Evolutionary conservation across 2,113 vertebrate genomes (phyloP).

Genomic region (Protobothrops mucrosquamatus): DNA sequence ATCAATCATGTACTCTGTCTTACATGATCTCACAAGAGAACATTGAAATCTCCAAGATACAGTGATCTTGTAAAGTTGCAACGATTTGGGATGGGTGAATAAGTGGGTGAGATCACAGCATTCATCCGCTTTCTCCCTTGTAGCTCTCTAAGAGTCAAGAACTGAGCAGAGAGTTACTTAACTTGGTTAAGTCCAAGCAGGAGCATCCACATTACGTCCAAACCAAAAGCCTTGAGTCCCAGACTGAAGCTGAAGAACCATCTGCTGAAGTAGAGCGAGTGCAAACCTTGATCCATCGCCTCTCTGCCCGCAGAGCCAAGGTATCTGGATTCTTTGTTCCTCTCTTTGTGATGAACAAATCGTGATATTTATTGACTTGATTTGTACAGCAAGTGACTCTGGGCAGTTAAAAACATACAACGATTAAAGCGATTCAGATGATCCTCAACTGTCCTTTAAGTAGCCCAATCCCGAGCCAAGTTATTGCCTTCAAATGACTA

Average conservation of each 20-base stretch:
- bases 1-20: too few species aligned
- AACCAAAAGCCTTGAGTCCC: slow-evolving; percentile 37
- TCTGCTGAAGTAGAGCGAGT: slow-evolving; percentile 55
- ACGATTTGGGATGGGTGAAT: background rate
- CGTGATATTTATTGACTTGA: background rate
- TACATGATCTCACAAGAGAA: background rate
- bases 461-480: too few species aligned
- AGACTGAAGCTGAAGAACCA: slow-evolving; percentile 29
- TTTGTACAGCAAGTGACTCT: too few species aligned
- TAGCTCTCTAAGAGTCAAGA: slow-evolving; percentile 71
- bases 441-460: too few species aligned
- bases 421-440: too few species aligned
- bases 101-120: too few species aligned
- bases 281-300: slow-evolving; percentile 37
- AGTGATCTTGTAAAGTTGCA: background rate
- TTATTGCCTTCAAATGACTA: too few species aligned
- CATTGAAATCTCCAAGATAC: background rate
- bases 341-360: background rate
- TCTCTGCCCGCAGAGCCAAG: slow-evolving; percentile 58
- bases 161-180: slow-evolving; percentile 76
- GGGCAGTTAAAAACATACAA: too few species aligned
- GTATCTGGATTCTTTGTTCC: slow-evolving; percentile 43
- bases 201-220: slow-evolving; percentile 30
- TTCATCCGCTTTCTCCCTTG: background rate
- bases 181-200: slow-evolving; percentile 65